Percentiles rank a stretch among this genome's conserved stretches.
phyloP scores from a whole-genome alignment of 2,888 invertebrate species.

The Ennomos erosarius region DNA sequence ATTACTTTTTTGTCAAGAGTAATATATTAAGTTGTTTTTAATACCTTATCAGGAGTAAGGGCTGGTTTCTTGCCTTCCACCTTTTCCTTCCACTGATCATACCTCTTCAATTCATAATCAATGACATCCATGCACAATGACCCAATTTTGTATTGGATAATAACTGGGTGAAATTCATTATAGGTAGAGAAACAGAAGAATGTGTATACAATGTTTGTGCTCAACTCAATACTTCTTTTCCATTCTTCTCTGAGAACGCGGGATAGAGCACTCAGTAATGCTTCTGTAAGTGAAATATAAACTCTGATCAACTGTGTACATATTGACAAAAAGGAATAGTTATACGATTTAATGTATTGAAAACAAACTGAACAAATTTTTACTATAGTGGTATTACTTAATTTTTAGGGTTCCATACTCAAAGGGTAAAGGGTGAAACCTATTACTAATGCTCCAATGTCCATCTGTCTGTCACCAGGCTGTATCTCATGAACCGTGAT shows the following conservation, averaged over 20 bases:
- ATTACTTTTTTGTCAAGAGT: background rate
- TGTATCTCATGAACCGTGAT: too few relatives aligned
- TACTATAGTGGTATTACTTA: background rate
- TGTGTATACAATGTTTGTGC: conserved; percentile 98
- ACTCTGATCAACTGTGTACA: too few relatives aligned
- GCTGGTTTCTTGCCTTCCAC: conserved; percentile 80
- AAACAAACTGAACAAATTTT: too few relatives aligned
- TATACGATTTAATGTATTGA: too few relatives aligned
- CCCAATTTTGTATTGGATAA: conserved; percentile 98
- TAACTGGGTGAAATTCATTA: conserved; percentile 96
- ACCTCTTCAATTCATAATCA: conserved; percentile 96
- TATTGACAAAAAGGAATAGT: too few relatives aligned
- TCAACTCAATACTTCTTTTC: conserved; percentile 97
- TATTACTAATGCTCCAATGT: too few relatives aligned
- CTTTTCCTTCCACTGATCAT: conserved; percentile 95
- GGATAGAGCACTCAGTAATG: conserved; percentile 96
- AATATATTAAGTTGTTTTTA: conserved; percentile 7
- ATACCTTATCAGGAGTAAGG: conserved; percentile 77
- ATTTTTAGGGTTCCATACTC: too few relatives aligned
- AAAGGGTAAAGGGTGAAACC: too few relatives aligned
- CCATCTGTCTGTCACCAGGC: too few relatives aligned
- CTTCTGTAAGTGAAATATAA: conserved; percentile 86
- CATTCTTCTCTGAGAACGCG: conserved; percentile 98
- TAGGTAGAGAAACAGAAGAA: conserved; percentile 99
- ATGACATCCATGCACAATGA: conserved; percentile 98